Evolutionary conservation across 2,888 invertebrate genomes (phyloP), one percentile per base, ranked within the genome.

Genomic region (Junonia oenone): DNA sequence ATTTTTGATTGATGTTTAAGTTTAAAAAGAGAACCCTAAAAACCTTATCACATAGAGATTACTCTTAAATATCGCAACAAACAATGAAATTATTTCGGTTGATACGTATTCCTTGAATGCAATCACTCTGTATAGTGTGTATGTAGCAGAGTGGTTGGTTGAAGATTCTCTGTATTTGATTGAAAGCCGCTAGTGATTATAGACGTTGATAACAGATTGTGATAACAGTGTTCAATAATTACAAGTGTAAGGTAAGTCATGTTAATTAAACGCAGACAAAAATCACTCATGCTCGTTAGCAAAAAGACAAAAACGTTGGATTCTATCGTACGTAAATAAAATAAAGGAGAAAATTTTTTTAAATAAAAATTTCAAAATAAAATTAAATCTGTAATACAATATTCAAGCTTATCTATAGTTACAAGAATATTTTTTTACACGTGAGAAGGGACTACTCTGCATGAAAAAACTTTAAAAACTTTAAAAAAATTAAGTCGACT

Each of bases 181-280:
- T 45, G 54, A 33, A 27, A 38, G 27, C 33, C 51, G 49, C 51
- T 48, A 26, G 45, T 55, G 54, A 53, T 58, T 29, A 37, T 46
- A 54, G 51, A 45, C 54, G 56, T 58, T 48, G 58, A 62, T 62
- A 62, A 51, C 43, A 60, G 50, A 58, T 33, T 50, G 47, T 51
- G 47, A 48, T 51, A 59, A 26, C 0, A 13, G 26, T 26, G 13
- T 43, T 22, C n/a, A n/a, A n/a, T 26, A 26, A 19, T 43, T 22
- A 26, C 22, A n/a, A 22, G n/a, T 13, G 22, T 22, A 26, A 13
- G 43, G 43, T 43, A 8, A 43, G 43, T 22, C 17, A 9, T 11
- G 11, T 19, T 19, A 13, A 9, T 40, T 31, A 2, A 22, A 22
- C n/a, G 27, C 8, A 27, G 6, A 27, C 27, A 27, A 27, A 27